Base-by-base conservation (phyloP, 2,797 vertebrate genomes). In the Urosaurus nigricauda region DNA sequence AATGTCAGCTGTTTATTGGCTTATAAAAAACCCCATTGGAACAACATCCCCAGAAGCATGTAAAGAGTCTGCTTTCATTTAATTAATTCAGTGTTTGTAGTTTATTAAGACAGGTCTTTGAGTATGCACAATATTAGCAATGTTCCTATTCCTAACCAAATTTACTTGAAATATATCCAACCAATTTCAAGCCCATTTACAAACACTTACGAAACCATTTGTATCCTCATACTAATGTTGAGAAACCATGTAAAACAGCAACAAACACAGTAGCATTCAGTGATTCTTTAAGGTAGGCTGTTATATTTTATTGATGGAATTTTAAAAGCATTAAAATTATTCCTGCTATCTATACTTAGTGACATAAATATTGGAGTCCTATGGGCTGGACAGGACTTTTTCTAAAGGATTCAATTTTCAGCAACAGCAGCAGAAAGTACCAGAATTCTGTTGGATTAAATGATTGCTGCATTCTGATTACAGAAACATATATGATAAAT, bases 1-100 rank as follows among this genome's bases (percentile, higher is more conserved):
- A 93, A 32, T 83, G 85, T 92, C 85, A 92, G 32, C 51, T 83
- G 74, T 83, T 87, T 87, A 93, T 2, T 80, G 77, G 35, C 83
- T 93, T 91, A 90, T 85, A 53, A 58, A 93, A 92, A 90, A 60
- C 14, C 91, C 94, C 71, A 90, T 13, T 88, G 89, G 65, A 94
- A 91, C 60, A 88, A 82, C 24, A 84, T 73, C 81, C 83, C 88
- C 86, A 81, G 58, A 60, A 94, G 93, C 92, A 93, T 93, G 84
- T 47, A 12, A 92, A 81, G 89, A 89, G 14, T 85, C 26, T 0
- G 0, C 43, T 92, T 93, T 81, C 89, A 91, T 74, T 84, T 78
- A 90, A 87, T n/a, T 90, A 84, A 70, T 86, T 73, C 86, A 90
- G 85, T 51, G 92, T 81, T 63, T 35, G 12, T 0, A 73, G 70